Evolutionary conservation across 1,140 invertebrate genomes (phyloP).

Genomic region (Drosophila tropicalis): DNA sequence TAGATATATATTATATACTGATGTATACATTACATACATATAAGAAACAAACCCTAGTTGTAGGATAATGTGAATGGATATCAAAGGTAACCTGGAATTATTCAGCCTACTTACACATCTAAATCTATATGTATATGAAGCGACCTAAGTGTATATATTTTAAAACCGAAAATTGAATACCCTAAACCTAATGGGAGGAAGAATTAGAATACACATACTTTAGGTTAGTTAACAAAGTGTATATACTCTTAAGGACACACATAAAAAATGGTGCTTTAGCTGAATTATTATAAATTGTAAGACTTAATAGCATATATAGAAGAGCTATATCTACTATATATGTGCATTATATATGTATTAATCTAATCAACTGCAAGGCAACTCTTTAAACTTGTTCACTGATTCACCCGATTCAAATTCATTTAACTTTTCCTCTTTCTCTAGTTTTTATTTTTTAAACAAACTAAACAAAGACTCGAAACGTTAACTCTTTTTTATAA

Average conservation of each 20-base stretch:
- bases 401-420: slow-evolving; percentile 39
- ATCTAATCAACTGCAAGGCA: slow-evolving; percentile 35
- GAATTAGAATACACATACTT: slow-evolving; percentile 53
- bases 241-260: slow-evolving; percentile 49
- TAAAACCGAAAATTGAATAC: slow-evolving; percentile 47
- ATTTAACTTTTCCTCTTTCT: slow-evolving; percentile 34
- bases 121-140: neutral
- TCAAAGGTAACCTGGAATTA: slow-evolving; percentile 1
- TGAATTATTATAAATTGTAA: slow-evolving; percentile 80
- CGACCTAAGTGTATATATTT: slow-evolving; percentile 36
- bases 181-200: slow-evolving; percentile 28
- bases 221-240: slow-evolving; percentile 70
- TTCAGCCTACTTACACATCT: neutral
- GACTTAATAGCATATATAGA: slow-evolving; percentile 49
- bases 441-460: slow-evolving; percentile 29
- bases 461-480: slow-evolving; percentile 5
- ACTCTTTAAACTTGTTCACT: slow-evolving; percentile 43
- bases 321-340: slow-evolving; percentile 29
- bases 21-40: slow-evolving; percentile 7
- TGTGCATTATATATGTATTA: slow-evolving; percentile 1
- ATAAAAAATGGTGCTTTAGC: slow-evolving; percentile 82
- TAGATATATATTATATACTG: slow-evolving; percentile 10
- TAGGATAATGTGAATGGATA: slow-evolving; percentile 14
- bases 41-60: too few relatives aligned
- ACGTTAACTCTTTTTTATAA: slow-evolving; percentile 23